Conservation (phyloP, 2,888 invertebrate species). For the Caenorhabditis afra region DNA sequence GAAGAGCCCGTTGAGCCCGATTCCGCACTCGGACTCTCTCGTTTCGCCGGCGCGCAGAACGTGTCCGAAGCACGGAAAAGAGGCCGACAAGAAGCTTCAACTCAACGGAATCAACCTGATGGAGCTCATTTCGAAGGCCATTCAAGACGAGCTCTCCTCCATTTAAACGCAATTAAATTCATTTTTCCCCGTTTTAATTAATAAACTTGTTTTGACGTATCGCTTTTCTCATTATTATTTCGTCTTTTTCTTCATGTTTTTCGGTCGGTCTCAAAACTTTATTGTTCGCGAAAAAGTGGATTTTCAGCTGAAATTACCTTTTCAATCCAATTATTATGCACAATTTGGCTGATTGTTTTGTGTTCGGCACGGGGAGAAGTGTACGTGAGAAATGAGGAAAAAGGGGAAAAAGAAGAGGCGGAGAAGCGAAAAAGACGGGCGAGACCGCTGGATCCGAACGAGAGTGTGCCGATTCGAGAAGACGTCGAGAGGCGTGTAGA, state of each 20-base stretch:
- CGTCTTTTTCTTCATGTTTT: conserved; percentile 10
- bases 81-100: conserved; percentile 9
- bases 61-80: conserved; percentile 39
- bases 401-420: not conserved
- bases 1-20: conserved; percentile 13
- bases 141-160: conserved; percentile 37
- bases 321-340: conserved; percentile 5
- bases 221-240: not conserved
- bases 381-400: conserved; percentile 12
- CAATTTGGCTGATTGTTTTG: conserved; percentile 3
- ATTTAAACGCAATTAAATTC: conserved; percentile 1
- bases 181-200: not conserved
- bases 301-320: conserved; percentile 1
- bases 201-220: conserved; percentile 4
- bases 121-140: conserved; percentile 46
- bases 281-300: conserved; percentile 13
- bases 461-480: conserved; percentile 19
- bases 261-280: not conserved
- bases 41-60: conserved; percentile 10
- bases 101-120: conserved; percentile 49
- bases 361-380: conserved; percentile 18
- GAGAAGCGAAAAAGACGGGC: conserved; percentile 3
- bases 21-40: conserved; percentile 47
- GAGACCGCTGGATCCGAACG: conserved; percentile 31
- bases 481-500: conserved; percentile 29